Evolutionary conservation across 2,113 vertebrate species (phyloP), one percentile per base, ranked within the genome.

Genomic region (Colaptes auratus): DNA sequence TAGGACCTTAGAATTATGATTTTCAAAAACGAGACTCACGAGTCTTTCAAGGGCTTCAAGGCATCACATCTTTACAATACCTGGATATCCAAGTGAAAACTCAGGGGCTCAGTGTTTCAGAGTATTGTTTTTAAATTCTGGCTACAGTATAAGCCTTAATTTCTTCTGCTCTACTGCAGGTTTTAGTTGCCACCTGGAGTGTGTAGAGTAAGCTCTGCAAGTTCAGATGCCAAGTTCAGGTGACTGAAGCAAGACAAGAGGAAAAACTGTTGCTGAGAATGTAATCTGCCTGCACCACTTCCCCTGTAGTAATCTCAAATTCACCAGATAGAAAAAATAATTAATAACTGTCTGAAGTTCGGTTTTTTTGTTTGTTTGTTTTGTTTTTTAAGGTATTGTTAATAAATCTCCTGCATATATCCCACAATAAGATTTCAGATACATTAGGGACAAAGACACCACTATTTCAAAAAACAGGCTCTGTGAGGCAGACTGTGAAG

Each of bases 211-310:
- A 71, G 14, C 17, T 67, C 74, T 66, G n/a, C 42, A 84, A 44
- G 36, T 58, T 39, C 72, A 48, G 10, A 39, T 24, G n/a, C 30
- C n/a, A 76, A 86, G 16, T 15, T 55, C 33, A 58, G 42, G 75
- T 59, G 12, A 70, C 30, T n/a, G 15, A 59, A 90, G 25, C 14
- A 73, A 90, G 63, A 61, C 3, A 2, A 31, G 12, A 58, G 15
- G 15, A 19, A 20, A 88, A 83, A 46, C 36, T 20, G 9, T 14
- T 30, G 46, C 76, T 72, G 70, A 35, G 48, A 86, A 91, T 39
- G 74, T 89, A 76, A 85, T 84, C 74, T 76, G 48, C 30, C 55
- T 93, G 13, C 74, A 80, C 20, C 64, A 74, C n/a, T 90, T 97
- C 63, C 82, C 75, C 44, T 9, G 20, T 79, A 19, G 11, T n/a